phyloP scores from a whole-genome alignment of 2,797 vertebrate genomes.

The Psittacula derbiana region DNA sequence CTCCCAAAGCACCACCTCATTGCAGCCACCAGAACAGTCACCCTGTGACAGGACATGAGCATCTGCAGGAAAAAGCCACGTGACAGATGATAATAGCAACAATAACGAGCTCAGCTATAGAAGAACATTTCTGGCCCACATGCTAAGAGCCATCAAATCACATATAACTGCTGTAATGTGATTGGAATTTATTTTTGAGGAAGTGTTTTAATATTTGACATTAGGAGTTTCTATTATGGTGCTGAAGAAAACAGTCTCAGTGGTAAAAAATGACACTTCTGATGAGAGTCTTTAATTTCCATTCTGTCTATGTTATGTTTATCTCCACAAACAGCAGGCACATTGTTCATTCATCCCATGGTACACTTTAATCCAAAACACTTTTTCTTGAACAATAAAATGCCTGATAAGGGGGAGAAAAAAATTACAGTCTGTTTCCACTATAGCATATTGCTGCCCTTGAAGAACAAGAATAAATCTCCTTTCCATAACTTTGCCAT shows the following conservation, averaged over 20 bases:
- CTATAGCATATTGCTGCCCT: background rate
- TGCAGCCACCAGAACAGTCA: background rate
- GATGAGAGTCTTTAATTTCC: conserved; percentile 1
- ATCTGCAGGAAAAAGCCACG: background rate
- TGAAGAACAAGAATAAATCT: conserved; percentile 16
- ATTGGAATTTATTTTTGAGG: background rate
- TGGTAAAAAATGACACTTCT: background rate
- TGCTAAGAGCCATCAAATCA: background rate
- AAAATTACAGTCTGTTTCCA: background rate
- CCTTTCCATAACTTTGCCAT: background rate
- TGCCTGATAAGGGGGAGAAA: background rate
- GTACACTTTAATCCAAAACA: background rate
- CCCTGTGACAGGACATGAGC: background rate
- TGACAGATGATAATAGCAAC: background rate
- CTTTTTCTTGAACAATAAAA: conserved; percentile 25
- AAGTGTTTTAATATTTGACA: background rate
- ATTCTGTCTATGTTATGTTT: background rate
- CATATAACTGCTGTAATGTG: background rate
- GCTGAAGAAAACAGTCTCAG: background rate
- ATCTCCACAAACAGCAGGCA: background rate
- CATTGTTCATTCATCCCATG: background rate
- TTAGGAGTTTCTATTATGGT: background rate
- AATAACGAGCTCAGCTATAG: background rate
- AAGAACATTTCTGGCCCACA: background rate
- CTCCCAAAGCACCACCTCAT: background rate